phyloP scores from a whole-genome alignment of 2,888 invertebrate genomes.

The Epiblema foenella region DNA sequence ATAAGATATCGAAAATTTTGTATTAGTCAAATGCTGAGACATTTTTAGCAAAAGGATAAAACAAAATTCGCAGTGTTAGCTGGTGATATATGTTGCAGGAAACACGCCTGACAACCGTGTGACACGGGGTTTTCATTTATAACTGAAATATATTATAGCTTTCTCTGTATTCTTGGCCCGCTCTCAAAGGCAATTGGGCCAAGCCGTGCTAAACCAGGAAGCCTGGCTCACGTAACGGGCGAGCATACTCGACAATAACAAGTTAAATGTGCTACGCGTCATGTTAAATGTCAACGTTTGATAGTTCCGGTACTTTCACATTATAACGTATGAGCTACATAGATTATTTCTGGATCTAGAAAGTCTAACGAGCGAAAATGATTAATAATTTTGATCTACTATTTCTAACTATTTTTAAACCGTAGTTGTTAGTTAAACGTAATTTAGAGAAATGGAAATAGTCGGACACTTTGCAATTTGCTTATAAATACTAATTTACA shows the following conservation, averaged over 20 bases:
- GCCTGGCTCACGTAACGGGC: conserved; percentile 47
- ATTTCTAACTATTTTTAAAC: not conserved
- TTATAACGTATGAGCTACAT: not conserved
- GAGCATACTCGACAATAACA: conserved; percentile 34
- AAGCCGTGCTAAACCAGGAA: conserved; percentile 67
- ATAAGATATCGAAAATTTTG: not conserved
- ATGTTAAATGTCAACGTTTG: conserved; percentile 29
- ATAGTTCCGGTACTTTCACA: conserved; percentile 4
- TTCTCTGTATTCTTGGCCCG: conserved; percentile 77
- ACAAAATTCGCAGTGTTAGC: conserved; percentile 52
- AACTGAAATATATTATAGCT: conserved; percentile 65
- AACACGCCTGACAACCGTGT: conserved; percentile 61
- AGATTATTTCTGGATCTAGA: conserved; percentile 17
- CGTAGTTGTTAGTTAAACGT: not conserved
- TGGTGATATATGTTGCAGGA: conserved; percentile 64
- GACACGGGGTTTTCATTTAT: conserved; percentile 61
- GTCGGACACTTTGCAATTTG: not conserved
- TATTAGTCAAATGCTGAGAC: conserved; percentile 12
- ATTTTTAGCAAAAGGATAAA: conserved; percentile 46
- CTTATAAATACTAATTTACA: not conserved
- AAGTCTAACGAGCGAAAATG: conserved; percentile 14
- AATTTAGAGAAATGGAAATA: not conserved
- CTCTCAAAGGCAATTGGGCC: conserved; percentile 76
- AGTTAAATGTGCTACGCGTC: conserved; percentile 31
- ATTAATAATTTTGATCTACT: not conserved